Percentiles rank a stretch among this genome's conserved stretches.
Evolutionary conservation across 1,140 invertebrate genomes (phyloP).

Genomic region (Triops cancriformis): DNA sequence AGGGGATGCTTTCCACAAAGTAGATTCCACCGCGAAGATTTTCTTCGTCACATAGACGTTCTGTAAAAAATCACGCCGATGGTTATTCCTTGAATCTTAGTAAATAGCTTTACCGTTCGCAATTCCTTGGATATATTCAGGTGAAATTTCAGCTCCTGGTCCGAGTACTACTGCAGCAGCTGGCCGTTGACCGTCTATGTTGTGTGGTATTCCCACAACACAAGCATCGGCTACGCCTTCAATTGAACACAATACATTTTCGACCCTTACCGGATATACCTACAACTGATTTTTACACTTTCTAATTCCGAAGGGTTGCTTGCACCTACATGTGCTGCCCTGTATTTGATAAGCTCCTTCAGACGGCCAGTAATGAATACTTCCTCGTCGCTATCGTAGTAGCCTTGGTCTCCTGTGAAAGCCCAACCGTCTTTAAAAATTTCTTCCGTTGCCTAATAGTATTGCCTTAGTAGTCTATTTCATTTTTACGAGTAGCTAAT

Average conservation of each 20-base stretch:
- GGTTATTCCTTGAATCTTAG: no score
- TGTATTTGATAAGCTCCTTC: constrained; percentile 31
- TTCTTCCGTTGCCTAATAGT: constrained; percentile 38
- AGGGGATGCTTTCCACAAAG: not conserved
- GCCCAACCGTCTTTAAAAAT: constrained; percentile 43
- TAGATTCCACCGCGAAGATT: not conserved
- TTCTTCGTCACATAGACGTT: not conserved
- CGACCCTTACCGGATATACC: constrained; percentile 34
- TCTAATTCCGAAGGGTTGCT: not conserved
- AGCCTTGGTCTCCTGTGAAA: constrained; percentile 43
- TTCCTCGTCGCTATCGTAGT: constrained; percentile 31
- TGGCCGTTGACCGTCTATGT: constrained; percentile 40
- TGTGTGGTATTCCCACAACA: constrained; percentile 43
- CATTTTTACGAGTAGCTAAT: not conserved
- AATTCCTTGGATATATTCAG: constrained; percentile 24
- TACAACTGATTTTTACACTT: not conserved
- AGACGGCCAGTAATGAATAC: constrained; percentile 31
- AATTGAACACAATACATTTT: constrained; percentile 37
- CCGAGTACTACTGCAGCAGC: constrained; percentile 29
- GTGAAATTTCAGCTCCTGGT: constrained; percentile 14
- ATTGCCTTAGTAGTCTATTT: not conserved
- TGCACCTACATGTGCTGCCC: constrained; percentile 14
- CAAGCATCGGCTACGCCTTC: constrained; percentile 40
- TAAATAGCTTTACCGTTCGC: constrained; percentile 15
- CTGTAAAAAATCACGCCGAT: not conserved